These are phyloP conservation scores for Euzetes globulus DNA, from an alignment of 2,888 invertebrate genomes.

Conservation along the genomic window DNA sequence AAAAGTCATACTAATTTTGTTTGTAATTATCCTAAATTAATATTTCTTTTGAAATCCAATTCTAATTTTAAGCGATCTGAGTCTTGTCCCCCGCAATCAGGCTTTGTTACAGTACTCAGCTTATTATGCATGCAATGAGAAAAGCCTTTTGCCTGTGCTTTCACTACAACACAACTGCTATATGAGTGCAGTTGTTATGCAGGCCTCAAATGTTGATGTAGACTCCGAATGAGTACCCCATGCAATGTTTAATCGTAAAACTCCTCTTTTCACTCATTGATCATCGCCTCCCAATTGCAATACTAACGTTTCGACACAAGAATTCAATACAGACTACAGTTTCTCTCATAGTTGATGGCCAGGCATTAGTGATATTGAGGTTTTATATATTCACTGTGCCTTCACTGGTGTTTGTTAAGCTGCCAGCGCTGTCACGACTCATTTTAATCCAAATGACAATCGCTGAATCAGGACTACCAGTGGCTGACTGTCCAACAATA, in stretches of 20 bases:
- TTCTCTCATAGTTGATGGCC: neutral
- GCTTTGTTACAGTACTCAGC: neutral
- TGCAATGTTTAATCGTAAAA: conserved; percentile 19
- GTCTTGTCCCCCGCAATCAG: conserved; percentile 7
- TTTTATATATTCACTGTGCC: conserved; percentile 8
- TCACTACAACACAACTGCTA: too few relatives aligned
- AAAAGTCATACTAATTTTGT: neutral
- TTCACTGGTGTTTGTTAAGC: conserved; percentile 12
- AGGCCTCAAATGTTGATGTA: neutral
- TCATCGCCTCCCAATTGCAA: conserved; percentile 5
- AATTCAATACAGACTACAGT: neutral
- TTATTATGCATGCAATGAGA: neutral
- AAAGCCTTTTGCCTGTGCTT: too few relatives aligned
- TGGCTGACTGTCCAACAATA: conserved; percentile 9
- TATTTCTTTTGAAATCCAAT: conserved; percentile 1
- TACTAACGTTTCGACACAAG: neutral
- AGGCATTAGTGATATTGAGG: conserved; percentile 2
- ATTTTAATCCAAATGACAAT: conserved; percentile 25
- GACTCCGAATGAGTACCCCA: neutral
- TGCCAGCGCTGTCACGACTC: conserved; percentile 12
- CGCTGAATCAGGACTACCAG: conserved; percentile 11
- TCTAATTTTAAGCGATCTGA: neutral
- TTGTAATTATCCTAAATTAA: neutral
- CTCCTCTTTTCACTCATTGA: neutral
- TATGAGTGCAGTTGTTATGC: neutral